Conservation (phyloP, 2,797 vertebrate species). For the Tragelaphus oryx region DNA sequence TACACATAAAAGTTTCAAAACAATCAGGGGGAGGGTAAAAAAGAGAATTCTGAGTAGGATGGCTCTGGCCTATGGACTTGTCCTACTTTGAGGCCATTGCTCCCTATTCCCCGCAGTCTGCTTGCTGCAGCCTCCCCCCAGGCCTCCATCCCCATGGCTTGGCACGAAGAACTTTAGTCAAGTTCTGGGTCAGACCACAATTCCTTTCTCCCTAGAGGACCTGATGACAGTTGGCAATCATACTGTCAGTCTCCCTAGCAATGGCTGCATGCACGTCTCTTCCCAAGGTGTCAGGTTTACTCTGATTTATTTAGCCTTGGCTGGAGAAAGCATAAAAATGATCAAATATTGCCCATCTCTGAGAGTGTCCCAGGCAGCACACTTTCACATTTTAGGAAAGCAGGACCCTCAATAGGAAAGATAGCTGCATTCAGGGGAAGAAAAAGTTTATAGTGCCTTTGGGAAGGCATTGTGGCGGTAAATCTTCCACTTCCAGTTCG, state of each 20-base stretch:
- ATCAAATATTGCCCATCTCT: constrained; percentile 33
- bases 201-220: background rate
- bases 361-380: background rate
- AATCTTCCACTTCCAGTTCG: background rate
- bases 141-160: background rate
- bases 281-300: constrained; percentile 51
- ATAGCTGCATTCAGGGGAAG: constrained; percentile 11
- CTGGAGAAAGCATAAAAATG: constrained; percentile 38
- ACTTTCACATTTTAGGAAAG: constrained; percentile 50
- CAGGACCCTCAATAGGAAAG: background rate
- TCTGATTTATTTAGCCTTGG: constrained; percentile 47
- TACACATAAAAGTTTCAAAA: constrained; percentile 51
- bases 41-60: background rate
- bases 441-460: constrained; percentile 13
- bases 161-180: background rate
- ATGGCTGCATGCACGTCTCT: background rate
- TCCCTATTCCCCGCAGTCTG: background rate
- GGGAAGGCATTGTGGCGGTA: background rate
- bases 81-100: constrained; percentile 42
- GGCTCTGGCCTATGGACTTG: background rate
- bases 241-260: background rate
- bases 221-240: background rate
- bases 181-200: constrained; percentile 7
- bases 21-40: background rate
- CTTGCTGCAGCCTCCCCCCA: background rate